Evolutionary conservation across 2,113 vertebrate genomes (phyloP).

Genomic region (Edolisoma coerulescens): DNA sequence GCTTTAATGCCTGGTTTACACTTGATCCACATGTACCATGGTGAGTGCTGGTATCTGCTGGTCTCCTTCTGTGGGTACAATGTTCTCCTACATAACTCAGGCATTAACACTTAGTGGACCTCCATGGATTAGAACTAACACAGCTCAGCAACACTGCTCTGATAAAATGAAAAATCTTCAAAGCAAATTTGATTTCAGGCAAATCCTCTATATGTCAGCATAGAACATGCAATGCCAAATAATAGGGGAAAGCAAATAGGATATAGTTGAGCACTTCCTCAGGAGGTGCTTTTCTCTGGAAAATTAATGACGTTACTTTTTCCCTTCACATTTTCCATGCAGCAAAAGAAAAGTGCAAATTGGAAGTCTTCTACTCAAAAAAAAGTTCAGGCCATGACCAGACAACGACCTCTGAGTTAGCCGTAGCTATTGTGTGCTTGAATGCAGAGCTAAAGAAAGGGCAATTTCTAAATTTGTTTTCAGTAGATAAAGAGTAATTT

Average conservation of each 20-base stretch:
- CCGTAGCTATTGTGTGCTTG: slow-evolving; percentile 27
- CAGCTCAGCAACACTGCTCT: background rate
- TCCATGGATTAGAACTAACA: background rate
- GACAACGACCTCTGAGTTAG: slow-evolving; percentile 25
- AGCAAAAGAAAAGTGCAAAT: background rate
- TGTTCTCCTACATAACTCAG: background rate
- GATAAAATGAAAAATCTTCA: background rate
- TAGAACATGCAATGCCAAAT: background rate
- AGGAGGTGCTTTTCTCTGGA: background rate
- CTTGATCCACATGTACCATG: background rate
- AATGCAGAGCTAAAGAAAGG: slow-evolving; percentile 36
- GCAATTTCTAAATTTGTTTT: slow-evolving; percentile 51
- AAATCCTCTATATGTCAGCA: background rate
- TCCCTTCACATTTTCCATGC: background rate
- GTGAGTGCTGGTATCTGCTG: background rate
- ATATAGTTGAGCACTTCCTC: background rate
- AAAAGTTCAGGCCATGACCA: slow-evolving; percentile 18
- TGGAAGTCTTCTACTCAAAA: background rate
- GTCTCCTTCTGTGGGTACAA: background rate
- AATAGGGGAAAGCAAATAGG: background rate
- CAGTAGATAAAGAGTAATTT: slow-evolving; percentile 41
- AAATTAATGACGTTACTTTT: slow-evolving; percentile 15
- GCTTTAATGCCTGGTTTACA: background rate
- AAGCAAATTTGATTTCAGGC: background rate
- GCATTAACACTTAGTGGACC: background rate